Evolutionary conservation across 2,797 vertebrate genomes (phyloP), one percentile per base, ranked within the genome.

Genomic region (Psittacula derbiana): DNA sequence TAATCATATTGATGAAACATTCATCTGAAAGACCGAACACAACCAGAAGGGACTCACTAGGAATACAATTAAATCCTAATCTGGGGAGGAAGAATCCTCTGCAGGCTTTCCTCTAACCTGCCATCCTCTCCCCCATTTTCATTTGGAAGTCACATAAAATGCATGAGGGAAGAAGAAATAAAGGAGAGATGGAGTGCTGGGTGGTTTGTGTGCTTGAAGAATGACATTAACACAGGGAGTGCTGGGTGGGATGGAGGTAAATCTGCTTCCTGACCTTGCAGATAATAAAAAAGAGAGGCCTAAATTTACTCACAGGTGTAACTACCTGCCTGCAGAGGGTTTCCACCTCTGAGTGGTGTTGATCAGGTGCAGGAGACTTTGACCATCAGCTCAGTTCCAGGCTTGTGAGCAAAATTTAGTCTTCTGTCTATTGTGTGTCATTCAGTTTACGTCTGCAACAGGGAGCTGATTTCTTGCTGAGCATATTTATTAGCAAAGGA

Each of bases 1-100:
- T 98, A 96, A 96, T 97, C 97, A 97, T 92, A 97, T 61, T 97
- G 97, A 98, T 97, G 97, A 97, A 97, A 97, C 92, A 93, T 72
- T 97, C 89, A 96, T 97, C 93, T 95, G 93, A 97, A 97, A 97
- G 90, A 95, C 88, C 3, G 23, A 96, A 90, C 0, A n/a, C 81
- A 96, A 96, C 96, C 94, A 98, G 95, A 96, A 96, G 91, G 93
- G 95, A 94, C 86, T 97, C 81, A 72, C 95, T 88, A 84, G 86
- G 92, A 97, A 97, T 97, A 97, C 71, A 96, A 97, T 96, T 97
- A 96, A 96, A 96, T 95, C 88, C 91, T 95, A 93, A 98, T 95
- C 96, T 95, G 70, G 40, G 71, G 33, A 93, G 67, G 53, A 85
- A 24, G 66, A 87, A 86, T 71, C 73, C 93, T 96, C 92, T 75